A percentile compares a stretch with the other conserved stretches of the same genome.
These are phyloP conservation scores for Mallotus villosus DNA, from an alignment of 2,797 vertebrate species.

Conservation along the genomic window DNA sequence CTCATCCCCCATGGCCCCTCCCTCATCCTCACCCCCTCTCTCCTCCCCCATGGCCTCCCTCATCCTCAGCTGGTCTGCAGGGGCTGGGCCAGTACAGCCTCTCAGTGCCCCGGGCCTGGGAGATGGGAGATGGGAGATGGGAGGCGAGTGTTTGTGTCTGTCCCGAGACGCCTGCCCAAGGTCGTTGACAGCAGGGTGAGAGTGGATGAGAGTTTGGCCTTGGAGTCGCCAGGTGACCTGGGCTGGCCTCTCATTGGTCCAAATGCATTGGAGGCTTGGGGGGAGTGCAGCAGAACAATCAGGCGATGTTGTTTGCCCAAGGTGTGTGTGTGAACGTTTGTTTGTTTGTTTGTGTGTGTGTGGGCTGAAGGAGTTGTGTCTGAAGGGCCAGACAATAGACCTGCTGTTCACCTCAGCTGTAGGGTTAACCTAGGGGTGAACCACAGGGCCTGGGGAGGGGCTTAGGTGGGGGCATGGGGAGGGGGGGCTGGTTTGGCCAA, in stretches of 20 bases:
- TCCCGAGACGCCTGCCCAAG: background rate
- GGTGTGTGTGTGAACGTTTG: conserved; percentile 26
- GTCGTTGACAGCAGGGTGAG: background rate
- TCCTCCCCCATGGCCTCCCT: no score
- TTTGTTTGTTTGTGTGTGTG: conserved; percentile 31
- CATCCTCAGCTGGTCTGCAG: no score
- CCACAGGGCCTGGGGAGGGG: conserved; percentile 36
- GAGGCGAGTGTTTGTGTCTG: background rate
- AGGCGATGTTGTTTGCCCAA: conserved; percentile 36
- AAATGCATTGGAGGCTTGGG: background rate
- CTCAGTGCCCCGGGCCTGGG: no score
- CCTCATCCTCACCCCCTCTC: no score
- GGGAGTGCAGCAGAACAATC: conserved; percentile 19
- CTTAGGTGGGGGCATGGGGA: conserved; percentile 16
- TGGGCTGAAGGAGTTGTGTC: conserved; percentile 1
- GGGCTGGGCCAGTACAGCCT: no score
- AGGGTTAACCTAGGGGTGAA: conserved; percentile 47
- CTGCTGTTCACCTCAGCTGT: conserved; percentile 60
- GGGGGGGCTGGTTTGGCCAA: conserved; percentile 14
- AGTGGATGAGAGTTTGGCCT: background rate
- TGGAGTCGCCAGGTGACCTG: background rate
- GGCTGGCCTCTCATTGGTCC: background rate
- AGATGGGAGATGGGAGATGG: no score
- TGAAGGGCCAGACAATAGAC: conserved; percentile 55
- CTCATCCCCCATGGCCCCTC: no score